Evolutionary conservation across 1,140 invertebrate species (phyloP), one percentile per base, ranked within the genome.

Genomic region (Mamestra configurata): DNA sequence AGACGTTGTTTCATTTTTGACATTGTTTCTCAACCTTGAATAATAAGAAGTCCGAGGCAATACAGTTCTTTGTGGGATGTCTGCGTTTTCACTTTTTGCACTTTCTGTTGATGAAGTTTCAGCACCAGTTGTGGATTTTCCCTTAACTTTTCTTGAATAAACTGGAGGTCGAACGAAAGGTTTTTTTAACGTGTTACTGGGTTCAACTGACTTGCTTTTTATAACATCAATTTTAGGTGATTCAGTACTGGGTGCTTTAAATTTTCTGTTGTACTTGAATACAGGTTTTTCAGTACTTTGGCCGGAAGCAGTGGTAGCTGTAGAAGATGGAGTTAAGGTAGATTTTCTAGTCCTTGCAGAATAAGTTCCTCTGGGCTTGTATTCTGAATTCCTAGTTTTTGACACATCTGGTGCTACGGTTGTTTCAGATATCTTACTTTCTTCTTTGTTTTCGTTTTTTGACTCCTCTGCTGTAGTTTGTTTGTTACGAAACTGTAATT

Each of bases 41-140:
- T 94, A 93, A 85, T 91, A 94, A 55, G 92, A 88, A 5, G 93
- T 92, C 77, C 87, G 91, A 18, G 89, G 89, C 77, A 94, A 82
- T 20, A 79, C 81, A 57, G 81, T 61, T 84, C 86, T 89, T 27
- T 77, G 24, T 11, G 61, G 22, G n/a, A 51, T 22, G 10, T 40
- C 35, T 51, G 57, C 31, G 76, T 66, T 79, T 86, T 88, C 55
- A 81, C 43, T 80, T 80, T 73, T 83, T 18, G 81, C 68, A 77
- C 51, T 64, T 73, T 75, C 61, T 31, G 20, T 59, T 13, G 71
- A n/a, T 51, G 82, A 76, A 35, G 75, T 81, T 84, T 87, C 84
- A 51, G 85, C 86, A 20, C 76, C 64, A 59, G 82, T 84, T 43
- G 78, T 53, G 61, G 49, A 15, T 31, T 76, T 76, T 15, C 75